Evolutionary conservation across 2,113 vertebrate genomes (phyloP).

Genomic region (Gulo gulo): DNA sequence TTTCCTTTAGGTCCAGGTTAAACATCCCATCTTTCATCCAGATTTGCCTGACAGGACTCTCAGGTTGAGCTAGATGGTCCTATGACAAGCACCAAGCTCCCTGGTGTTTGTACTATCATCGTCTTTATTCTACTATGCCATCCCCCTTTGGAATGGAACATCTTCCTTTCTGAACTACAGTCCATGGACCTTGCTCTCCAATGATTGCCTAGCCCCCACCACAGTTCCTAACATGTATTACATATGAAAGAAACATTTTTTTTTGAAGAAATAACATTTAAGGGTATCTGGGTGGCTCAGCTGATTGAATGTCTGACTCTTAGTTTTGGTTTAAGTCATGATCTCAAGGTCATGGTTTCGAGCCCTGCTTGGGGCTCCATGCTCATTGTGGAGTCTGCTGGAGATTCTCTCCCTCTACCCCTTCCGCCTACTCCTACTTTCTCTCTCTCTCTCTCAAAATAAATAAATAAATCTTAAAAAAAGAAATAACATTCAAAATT

Average conservation of each 20-base stretch:
- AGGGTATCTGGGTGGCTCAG: neutral
- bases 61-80: neutral
- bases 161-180: neutral
- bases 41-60: neutral
- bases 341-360: neutral
- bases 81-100: fast-evolving
- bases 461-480: neutral
- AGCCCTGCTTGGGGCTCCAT: neutral
- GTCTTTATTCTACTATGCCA: neutral
- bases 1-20: neutral
- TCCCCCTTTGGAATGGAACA: neutral
- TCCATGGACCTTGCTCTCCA: neutral
- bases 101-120: neutral
- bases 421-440: neutral
- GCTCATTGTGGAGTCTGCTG: neutral
- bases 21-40: neutral
- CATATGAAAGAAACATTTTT: neutral
- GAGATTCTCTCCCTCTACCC: neutral
- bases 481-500: neutral
- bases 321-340: neutral
- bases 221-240: neutral
- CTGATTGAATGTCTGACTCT: neutral
- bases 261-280: neutral
- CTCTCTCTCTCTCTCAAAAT: neutral
- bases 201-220: neutral